A percentile compares a stretch with the other conserved stretches of the same genome.
Evolutionary conservation across 2,113 vertebrate genomes (phyloP).

Genomic region (Campylomormyrus tamandua): DNA sequence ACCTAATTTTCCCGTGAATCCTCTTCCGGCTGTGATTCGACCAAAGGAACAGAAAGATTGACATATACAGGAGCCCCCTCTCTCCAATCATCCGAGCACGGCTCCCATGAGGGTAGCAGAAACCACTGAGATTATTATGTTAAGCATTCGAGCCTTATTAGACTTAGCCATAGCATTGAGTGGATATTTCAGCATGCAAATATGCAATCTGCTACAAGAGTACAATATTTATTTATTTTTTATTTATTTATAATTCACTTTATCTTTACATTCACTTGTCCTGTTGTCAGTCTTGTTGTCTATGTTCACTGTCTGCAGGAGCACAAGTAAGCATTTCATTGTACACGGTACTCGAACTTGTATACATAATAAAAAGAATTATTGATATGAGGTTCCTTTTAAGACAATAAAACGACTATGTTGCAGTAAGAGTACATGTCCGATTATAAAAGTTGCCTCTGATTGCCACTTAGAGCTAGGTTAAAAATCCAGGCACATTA

Average conservation of each 20-base stretch:
- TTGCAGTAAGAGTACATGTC: not conserved
- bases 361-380: too few species aligned
- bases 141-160: not conserved
- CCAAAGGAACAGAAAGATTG: not conserved
- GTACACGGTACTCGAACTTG: too few species aligned
- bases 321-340: too few species aligned
- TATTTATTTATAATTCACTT: too few species aligned
- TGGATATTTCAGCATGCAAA: not conserved
- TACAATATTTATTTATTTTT: not conserved
- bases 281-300: too few species aligned
- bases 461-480: not conserved
- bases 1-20: not conserved
- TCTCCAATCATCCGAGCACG: not conserved
- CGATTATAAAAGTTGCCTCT: not conserved
- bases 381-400: not conserved
- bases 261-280: too few species aligned
- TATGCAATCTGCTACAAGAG: not conserved
- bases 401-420: not conserved
- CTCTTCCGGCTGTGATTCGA: not conserved
- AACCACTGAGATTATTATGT: not conserved
- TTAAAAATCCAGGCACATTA: not conserved
- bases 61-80: not conserved
- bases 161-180: not conserved
- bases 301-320: too few species aligned
- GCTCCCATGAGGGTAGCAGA: not conserved